These are phyloP conservation scores for Leptopterna dolabrata DNA, from an alignment of 2,888 invertebrate species.

Conservation along the genomic window DNA sequence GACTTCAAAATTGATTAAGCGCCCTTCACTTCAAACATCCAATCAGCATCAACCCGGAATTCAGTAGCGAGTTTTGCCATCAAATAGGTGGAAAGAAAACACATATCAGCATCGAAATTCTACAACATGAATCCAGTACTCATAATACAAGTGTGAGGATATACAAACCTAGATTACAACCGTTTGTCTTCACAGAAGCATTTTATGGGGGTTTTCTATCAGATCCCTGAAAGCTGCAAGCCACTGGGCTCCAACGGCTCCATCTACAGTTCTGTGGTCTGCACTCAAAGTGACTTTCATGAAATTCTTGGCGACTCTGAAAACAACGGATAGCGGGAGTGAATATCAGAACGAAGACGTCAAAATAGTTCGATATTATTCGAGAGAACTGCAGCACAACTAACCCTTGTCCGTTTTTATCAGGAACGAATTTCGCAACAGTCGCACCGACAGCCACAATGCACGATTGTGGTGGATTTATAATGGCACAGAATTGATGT, in stretches of 20 bases:
- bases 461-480: constrained; percentile 95
- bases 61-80: too few relatives aligned
- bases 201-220: constrained; percentile 92
- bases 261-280: constrained; percentile 97
- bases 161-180: background rate
- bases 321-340: background rate
- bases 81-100: too few relatives aligned
- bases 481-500: constrained; percentile 90
- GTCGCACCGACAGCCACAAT: constrained; percentile 92
- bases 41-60: too few relatives aligned
- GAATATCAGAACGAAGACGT: background rate
- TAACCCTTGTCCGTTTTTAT: constrained; percentile 48
- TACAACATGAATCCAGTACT: too few relatives aligned
- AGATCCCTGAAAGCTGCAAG: constrained; percentile 87
- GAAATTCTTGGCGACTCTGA: constrained; percentile 68
- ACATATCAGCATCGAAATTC: too few relatives aligned
- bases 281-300: constrained; percentile 94
- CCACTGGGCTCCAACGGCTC: constrained; percentile 98
- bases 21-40: too few relatives aligned
- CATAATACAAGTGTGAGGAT: too few relatives aligned
- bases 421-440: constrained; percentile 77
- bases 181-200: constrained; percentile 77
- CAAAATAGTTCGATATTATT: background rate
- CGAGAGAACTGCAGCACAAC: constrained; percentile 20
- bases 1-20: too few relatives aligned